A percentile compares a stretch with the other conserved stretches of the same genome.
phyloP scores from a whole-genome alignment of 2,113 vertebrate genomes.

The Neomonachus schauinslandi region DNA sequence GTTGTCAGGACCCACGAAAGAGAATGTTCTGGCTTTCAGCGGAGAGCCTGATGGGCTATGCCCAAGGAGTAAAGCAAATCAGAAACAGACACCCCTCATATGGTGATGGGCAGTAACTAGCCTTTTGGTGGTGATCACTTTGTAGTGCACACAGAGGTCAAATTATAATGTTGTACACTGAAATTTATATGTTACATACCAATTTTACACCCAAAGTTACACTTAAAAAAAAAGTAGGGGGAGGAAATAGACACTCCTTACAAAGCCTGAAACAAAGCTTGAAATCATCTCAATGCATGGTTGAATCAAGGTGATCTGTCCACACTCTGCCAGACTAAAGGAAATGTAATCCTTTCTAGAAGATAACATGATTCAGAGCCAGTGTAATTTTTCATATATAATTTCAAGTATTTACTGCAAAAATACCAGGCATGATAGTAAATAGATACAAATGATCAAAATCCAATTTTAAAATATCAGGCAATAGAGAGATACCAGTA shows the following conservation, averaged over 20 bases:
- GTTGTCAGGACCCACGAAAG: not conserved
- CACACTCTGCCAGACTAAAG: not conserved
- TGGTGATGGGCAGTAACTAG: not conserved
- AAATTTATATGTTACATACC: not conserved
- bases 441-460: slow-evolving; percentile 26
- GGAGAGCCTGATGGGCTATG: not conserved
- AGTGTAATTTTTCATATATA: not conserved
- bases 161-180: not conserved
- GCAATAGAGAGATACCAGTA: not conserved
- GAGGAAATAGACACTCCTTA: not conserved
- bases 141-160: not conserved
- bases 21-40: not conserved
- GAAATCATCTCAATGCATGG: not conserved
- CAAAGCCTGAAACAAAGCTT: not conserved
- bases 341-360: not conserved
- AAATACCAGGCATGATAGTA: not conserved
- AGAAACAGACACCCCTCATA: not conserved
- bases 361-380: not conserved
- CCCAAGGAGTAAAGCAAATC: not conserved
- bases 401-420: slow-evolving; percentile 5
- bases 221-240: not conserved
- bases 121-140: not conserved
- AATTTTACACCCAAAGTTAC: not conserved
- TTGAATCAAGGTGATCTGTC: not conserved
- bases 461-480: not conserved